phyloP scores from a whole-genome alignment of 2,888 invertebrate genomes.

The Psococerastis gibbosa region DNA sequence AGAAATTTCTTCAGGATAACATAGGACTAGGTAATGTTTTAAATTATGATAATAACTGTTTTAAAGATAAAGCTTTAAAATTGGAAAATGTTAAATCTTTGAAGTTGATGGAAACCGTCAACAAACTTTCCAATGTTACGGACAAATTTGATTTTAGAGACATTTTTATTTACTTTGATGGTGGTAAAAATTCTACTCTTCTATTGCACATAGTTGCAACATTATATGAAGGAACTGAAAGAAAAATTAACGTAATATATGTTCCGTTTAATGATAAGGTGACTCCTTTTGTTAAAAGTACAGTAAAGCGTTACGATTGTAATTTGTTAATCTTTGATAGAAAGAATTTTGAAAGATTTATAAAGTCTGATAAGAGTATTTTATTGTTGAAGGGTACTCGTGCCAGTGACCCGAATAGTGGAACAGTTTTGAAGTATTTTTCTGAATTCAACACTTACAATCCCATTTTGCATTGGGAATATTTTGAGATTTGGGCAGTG shows the following conservation, averaged over 20 bases:
- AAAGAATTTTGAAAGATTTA: background rate
- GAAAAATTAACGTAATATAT: conserved; percentile 1
- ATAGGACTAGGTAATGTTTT: background rate
- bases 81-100: background rate
- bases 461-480: conserved; percentile 1
- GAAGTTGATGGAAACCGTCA: background rate
- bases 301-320: background rate
- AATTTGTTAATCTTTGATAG: background rate
- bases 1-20: conserved; percentile 23
- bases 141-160: background rate
- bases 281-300: background rate
- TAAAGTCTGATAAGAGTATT: background rate
- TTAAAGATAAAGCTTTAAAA: background rate
- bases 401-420: background rate
- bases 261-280: background rate
- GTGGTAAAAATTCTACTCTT: conserved; percentile 5
- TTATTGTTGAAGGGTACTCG: conserved; percentile 3
- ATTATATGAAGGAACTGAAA: background rate
- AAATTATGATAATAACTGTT: conserved; percentile 2
- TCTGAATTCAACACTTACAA: background rate
- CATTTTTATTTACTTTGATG: conserved; percentile 6
- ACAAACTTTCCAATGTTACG: background rate
- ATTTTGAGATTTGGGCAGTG: conserved; percentile 1
- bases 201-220: background rate
- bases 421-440: background rate